phyloP scores from a whole-genome alignment of 2,797 vertebrate genomes.

The Poecile montanus region DNA sequence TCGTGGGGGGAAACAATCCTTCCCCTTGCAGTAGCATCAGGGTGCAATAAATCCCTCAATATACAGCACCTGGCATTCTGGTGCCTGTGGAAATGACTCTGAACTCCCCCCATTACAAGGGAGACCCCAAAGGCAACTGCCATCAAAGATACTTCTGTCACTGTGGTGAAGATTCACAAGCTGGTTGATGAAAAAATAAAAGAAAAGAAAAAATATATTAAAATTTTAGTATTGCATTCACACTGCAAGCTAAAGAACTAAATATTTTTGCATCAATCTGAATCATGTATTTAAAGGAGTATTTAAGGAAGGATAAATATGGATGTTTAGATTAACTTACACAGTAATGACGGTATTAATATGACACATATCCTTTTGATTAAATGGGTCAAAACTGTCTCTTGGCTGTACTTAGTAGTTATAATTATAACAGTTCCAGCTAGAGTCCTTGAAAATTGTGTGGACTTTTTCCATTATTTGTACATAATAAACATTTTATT shows the following conservation, averaged over 20 bases:
- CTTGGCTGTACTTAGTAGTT: not conserved
- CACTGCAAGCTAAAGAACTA: not conserved
- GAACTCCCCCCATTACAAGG: not conserved
- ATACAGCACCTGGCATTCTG: not conserved
- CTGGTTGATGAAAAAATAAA: not conserved
- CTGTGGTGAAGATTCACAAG: not conserved
- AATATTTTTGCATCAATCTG: not conserved
- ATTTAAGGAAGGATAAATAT: not conserved
- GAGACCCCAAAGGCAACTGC: accelerated
- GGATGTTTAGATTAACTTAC: not conserved
- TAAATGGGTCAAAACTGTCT: not conserved
- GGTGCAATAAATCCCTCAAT: not conserved
- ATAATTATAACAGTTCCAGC: not conserved
- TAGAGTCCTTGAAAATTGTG: not conserved
- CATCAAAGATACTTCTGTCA: not conserved
- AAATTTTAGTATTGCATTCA: not conserved
- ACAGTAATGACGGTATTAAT: not conserved
- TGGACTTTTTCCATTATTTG: not conserved
- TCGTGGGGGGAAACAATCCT: not conserved
- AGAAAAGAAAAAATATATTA: not conserved
- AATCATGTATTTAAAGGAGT: not conserved
- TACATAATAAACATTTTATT: not conserved
- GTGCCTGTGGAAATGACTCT: not conserved
- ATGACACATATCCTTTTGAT: not conserved
- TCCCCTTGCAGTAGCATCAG: not conserved